Conservation (phyloP, 1,140 invertebrate genomes). For the Paracyclopina nana region DNA sequence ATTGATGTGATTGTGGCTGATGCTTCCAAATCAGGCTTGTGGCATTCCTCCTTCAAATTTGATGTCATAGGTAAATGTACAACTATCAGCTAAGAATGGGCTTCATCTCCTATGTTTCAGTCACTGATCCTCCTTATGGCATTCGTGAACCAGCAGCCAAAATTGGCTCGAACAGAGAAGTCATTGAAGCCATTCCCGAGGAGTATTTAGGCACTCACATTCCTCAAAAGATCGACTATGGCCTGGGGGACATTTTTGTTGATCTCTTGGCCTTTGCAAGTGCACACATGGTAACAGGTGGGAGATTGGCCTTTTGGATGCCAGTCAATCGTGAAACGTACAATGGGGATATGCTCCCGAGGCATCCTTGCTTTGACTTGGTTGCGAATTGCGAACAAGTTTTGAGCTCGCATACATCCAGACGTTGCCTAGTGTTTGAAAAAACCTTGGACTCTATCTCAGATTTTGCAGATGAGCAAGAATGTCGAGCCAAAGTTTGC, state of each 20-base stretch:
- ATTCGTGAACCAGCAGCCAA: conserved; percentile 9
- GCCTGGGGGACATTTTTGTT: background rate
- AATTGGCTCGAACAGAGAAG: conserved; percentile 3
- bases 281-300: conserved; percentile 46
- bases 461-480: background rate
- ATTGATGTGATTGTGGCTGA: conserved; percentile 10
- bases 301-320: conserved; percentile 74
- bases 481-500: background rate
- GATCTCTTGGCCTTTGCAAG: conserved; percentile 67
- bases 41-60: no score
- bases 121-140: conserved; percentile 16
- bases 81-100: background rate
- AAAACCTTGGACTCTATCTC: conserved; percentile 31
- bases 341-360: conserved; percentile 45
- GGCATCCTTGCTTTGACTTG: conserved; percentile 52
- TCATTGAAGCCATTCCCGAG: background rate
- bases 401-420: conserved; percentile 48
- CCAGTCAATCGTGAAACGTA: conserved; percentile 62
- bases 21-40: no score
- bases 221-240: conserved; percentile 2
- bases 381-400: conserved; percentile 68
- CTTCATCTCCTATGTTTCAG: background rate
- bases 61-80: background rate
- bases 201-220: background rate
- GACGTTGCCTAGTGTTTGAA: conserved; percentile 63